phyloP scores from a whole-genome alignment of 1,140 invertebrate genomes.

The Ericerus pela region DNA sequence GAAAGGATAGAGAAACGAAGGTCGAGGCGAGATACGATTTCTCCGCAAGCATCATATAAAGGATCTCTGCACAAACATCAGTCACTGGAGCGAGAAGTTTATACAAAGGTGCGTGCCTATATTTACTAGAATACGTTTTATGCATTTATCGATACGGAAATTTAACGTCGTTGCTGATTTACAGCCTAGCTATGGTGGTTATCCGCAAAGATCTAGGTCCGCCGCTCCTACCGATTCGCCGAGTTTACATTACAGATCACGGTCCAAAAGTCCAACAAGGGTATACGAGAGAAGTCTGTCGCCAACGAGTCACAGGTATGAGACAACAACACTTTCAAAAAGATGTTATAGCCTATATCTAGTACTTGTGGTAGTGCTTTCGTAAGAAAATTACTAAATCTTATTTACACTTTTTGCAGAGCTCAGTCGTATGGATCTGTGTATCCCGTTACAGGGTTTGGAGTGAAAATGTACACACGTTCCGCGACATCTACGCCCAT shows the following conservation, averaged over 20 bases:
- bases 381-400: neutral
- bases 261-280: slow-evolving; percentile 28
- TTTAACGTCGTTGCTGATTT: neutral
- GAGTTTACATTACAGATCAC: slow-evolving; percentile 28
- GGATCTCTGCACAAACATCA: slow-evolving; percentile 4
- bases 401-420: slow-evolving; percentile 1
- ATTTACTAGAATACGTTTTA: too few relatives aligned
- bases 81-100: neutral
- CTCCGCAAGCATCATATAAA: slow-evolving; percentile 36
- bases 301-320: slow-evolving; percentile 28
- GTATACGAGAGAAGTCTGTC: slow-evolving; percentile 26
- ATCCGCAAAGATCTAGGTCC: slow-evolving; percentile 42
- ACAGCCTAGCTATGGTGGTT: neutral
- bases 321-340: slow-evolving; percentile 1
- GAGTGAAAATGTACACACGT: slow-evolving; percentile 27
- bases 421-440: slow-evolving; percentile 16
- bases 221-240: slow-evolving; percentile 57
- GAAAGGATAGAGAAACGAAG: slow-evolving; percentile 38
- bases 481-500: slow-evolving; percentile 85
- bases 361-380: neutral
- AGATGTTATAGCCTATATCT: neutral
- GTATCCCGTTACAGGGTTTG: slow-evolving; percentile 29
- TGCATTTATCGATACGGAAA: too few relatives aligned
- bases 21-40: slow-evolving; percentile 52
- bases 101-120: slow-evolving; percentile 6